Evolutionary conservation across 2,113 vertebrate genomes (phyloP).

Genomic region (Glaucomys volans): DNA sequence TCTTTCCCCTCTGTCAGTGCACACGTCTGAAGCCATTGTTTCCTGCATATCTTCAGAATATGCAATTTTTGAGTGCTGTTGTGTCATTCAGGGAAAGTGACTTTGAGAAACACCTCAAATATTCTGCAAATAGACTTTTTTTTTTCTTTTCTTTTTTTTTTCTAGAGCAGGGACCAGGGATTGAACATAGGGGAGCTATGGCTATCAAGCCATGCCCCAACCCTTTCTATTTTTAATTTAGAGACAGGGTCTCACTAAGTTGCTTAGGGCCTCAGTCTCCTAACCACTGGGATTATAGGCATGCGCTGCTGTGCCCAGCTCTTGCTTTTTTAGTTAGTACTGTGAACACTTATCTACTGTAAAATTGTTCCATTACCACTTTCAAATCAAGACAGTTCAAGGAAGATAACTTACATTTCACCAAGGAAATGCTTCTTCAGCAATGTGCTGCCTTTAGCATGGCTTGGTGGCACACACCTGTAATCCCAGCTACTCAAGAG

Average conservation of each 20-base stretch:
- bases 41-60: conserved; percentile 28
- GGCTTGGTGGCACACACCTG: too few relatives aligned
- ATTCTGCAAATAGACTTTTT: not conserved
- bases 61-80: not conserved
- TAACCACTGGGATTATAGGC: too few relatives aligned
- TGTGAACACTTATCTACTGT: not conserved
- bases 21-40: conserved; percentile 11
- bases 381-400: not conserved
- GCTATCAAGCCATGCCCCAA: too few relatives aligned
- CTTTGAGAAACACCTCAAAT: conserved; percentile 35
- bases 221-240: too few relatives aligned
- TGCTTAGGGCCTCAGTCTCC: too few relatives aligned
- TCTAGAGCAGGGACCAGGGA: too few relatives aligned
- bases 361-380: not conserved
- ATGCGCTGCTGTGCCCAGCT: too few relatives aligned
- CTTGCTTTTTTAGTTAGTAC: conserved; percentile 9
- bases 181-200: too few relatives aligned
- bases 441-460: not conserved
- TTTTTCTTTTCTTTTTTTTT: too few relatives aligned
- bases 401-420: not conserved
- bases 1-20: not conserved
- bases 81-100: not conserved
- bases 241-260: too few relatives aligned
- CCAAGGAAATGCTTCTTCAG: conserved; percentile 51
- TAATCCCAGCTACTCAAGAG: too few relatives aligned